Conservation (phyloP, 1,140 invertebrate genomes). For the Daktulosphaira vitifoliae region DNA sequence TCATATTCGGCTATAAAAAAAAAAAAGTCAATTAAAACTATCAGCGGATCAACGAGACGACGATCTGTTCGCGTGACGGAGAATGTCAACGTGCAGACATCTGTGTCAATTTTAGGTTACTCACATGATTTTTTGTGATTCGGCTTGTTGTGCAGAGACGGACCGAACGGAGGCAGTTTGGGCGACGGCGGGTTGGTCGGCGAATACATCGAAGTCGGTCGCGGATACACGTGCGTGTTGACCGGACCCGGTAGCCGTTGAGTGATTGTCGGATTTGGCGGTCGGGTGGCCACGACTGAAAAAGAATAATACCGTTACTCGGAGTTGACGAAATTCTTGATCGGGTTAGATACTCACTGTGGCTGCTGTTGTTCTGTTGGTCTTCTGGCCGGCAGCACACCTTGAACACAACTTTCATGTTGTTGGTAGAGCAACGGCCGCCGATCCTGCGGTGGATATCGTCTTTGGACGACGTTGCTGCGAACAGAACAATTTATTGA, state of each 20-base stretch:
- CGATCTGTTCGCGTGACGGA: too few species aligned
- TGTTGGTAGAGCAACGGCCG: slow-evolving; percentile 78
- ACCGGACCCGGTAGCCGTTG: slow-evolving; percentile 13
- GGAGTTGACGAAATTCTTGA: too few species aligned
- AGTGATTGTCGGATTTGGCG: slow-evolving; percentile 10
- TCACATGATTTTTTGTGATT: slow-evolving; percentile 49
- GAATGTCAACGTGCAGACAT: too few species aligned
- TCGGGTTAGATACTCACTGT: slow-evolving; percentile 42
- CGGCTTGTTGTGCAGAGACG: slow-evolving; percentile 34
- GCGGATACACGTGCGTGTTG: slow-evolving; percentile 42
- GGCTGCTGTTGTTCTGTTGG: slow-evolving; percentile 38
- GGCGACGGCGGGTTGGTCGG: slow-evolving; percentile 41
- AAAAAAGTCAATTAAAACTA: slow-evolving; percentile 18
- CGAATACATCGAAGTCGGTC: slow-evolving; percentile 35
- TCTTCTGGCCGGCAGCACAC: slow-evolving; percentile 67
- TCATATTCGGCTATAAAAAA: slow-evolving; percentile 61
- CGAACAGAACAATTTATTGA: slow-evolving; percentile 39
- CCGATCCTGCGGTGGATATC: slow-evolving; percentile 83
- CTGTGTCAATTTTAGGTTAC: slow-evolving; percentile 1
- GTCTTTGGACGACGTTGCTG: slow-evolving; percentile 79
- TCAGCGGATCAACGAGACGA: background rate
- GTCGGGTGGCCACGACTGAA: slow-evolving; percentile 25
- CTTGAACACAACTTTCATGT: slow-evolving; percentile 95
- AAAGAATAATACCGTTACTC: background rate
- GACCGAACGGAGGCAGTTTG: slow-evolving; percentile 41